Percentiles rank a stretch among this genome's conserved stretches.
Evolutionary conservation across 2,113 vertebrate genomes (phyloP).

Genomic region (Petaurus breviceps): DNA sequence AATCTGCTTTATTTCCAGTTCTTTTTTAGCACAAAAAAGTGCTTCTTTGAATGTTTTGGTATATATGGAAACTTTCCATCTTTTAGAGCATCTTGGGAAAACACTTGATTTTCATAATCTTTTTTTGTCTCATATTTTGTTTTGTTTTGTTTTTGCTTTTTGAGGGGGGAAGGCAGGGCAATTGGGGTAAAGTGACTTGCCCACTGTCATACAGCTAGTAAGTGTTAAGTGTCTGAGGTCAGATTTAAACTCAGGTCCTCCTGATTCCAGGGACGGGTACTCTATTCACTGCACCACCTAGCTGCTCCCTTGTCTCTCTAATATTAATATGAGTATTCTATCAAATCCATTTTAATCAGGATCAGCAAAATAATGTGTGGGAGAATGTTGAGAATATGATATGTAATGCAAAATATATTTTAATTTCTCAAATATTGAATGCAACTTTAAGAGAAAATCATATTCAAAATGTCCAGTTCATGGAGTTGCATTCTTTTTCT

Average conservation of each 20-base stretch:
- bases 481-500: constrained; percentile 39
- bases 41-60: neutral
- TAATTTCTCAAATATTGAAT: constrained; percentile 47
- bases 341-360: neutral
- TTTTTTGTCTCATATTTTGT: neutral
- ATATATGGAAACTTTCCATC: neutral
- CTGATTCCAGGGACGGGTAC: no score
- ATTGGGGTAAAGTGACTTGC: no score
- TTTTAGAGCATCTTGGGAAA: neutral
- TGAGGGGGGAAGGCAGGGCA: no score
- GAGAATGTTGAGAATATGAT: neutral
- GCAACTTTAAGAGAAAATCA: constrained; percentile 1
- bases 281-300: no score
- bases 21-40: neutral
- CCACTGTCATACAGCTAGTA: no score
- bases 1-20: neutral
- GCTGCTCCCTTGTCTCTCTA: neutral
- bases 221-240: no score
- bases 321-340: neutral
- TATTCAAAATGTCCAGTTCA: constrained; percentile 29
- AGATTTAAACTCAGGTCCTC: no score
- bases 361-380: neutral
- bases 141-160: no score
- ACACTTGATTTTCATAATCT: neutral
- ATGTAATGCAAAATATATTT: constrained; percentile 4